Conservation (phyloP, 2,113 vertebrate genomes). For the Thunnus maccoyii region DNA sequence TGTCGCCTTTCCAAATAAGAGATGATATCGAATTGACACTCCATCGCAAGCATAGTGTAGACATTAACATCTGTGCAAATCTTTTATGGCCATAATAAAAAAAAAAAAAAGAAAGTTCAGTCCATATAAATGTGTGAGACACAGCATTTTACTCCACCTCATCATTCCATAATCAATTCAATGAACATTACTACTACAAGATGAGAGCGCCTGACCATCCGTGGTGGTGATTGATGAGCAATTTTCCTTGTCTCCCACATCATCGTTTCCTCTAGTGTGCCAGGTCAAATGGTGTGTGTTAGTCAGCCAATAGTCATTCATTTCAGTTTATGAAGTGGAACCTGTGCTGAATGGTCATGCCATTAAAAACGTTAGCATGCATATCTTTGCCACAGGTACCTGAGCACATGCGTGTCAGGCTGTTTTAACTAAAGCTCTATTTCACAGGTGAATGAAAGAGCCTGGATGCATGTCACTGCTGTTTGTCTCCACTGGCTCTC, state of each 20-base stretch:
- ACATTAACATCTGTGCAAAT: conserved; percentile 70
- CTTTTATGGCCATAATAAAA: conserved; percentile 54
- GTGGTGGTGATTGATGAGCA: conserved; percentile 67
- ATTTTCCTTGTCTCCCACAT: conserved; percentile 65
- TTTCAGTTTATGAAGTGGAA: conserved; percentile 74
- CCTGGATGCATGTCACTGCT: conserved; percentile 24
- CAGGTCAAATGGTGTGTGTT: conserved; percentile 71
- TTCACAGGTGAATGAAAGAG: conserved; percentile 63
- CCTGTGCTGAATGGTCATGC: conserved; percentile 51
- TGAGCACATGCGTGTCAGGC: conserved; percentile 25
- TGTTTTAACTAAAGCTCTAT: conserved; percentile 55
- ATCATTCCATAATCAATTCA: conserved; percentile 73
- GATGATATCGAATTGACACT: conserved; percentile 31
- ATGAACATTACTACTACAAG: conserved; percentile 60
- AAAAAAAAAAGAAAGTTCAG: conserved; percentile 15
- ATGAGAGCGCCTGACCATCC: conserved; percentile 55
- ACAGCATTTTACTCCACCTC: conserved; percentile 66
- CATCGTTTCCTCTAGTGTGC: conserved; percentile 55
- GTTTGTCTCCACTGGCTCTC: conserved; percentile 30
- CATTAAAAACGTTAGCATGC: conserved; percentile 64
- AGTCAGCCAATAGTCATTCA: conserved; percentile 63
- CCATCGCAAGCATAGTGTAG: conserved; percentile 11
- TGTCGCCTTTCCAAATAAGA: conserved; percentile 49
- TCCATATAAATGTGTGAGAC: conserved; percentile 54
- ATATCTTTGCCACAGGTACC: conserved; percentile 35